Evolutionary conservation across 2,797 vertebrate species (phyloP), one percentile per base, ranked within the genome.

Genomic region (Lepidocolaptes lacrymiger): DNA sequence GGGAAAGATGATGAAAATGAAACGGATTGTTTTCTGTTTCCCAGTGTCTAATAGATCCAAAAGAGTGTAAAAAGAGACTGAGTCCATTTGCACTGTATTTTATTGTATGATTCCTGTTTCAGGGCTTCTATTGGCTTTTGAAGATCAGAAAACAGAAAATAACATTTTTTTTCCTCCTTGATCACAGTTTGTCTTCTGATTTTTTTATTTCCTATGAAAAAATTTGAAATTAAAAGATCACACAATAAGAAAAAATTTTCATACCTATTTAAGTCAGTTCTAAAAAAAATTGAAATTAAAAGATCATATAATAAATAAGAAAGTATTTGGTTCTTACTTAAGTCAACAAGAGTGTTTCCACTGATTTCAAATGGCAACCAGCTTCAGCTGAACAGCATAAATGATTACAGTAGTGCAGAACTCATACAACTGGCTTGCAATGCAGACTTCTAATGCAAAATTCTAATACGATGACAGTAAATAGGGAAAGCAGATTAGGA

Each of bases 131-230:
- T 27, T 46, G 27, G 34, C 19, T 91, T 83, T 61, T 43, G 28
- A 69, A 51, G 56, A 66, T 23, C 8, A 11, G 46, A 92, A 81
- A 82, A 76, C 8, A 56, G 27, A 64, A 66, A 78, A 54, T 7
- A 59, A 51, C 13, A 6, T 19, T 48, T 52, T 37, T 64, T 48
- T 17, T 0, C 0, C 43, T 90, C 22, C 34, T 68, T 74, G 30
- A 44, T 74, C 39, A 77, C 10, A 69, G 23, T 84, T 84, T 87
- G 11, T 84, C 51, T 82, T 95, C 51, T 55, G 55, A 80, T 0
- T 58, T 76, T 79, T 94, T 80, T 55, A 62, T 85, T 71, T 82
- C 27, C 28, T 67, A 69, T 93, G 68, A 80, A 90, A 90, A 88
- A 39, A 4, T 5, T 77, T 63, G n/a, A 74, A 81, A 88, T 84